phyloP scores from a whole-genome alignment of 2,888 invertebrate species.

The Cantharis rustica region DNA sequence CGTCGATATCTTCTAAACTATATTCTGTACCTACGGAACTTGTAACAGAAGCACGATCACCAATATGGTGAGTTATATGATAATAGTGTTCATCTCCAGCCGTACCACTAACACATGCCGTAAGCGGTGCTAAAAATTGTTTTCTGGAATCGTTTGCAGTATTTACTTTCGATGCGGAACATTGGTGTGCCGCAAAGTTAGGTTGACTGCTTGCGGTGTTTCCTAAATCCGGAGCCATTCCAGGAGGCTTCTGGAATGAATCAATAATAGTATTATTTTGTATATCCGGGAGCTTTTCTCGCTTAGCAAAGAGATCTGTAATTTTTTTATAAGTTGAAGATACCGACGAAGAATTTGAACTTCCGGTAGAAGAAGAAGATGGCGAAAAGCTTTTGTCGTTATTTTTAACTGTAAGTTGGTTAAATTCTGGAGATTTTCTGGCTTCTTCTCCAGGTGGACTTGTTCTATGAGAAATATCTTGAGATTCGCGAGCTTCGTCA shows the following conservation, averaged over 20 bases:
- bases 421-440: slow-evolving; percentile 48
- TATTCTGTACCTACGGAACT: slow-evolving; percentile 71
- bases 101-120: slow-evolving; percentile 69
- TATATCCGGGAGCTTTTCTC: slow-evolving; percentile 45
- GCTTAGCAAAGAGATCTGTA: slow-evolving; percentile 63
- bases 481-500: slow-evolving; percentile 59
- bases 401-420: slow-evolving; percentile 35
- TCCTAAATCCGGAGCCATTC: slow-evolving; percentile 61
- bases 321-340: slow-evolving; percentile 69
- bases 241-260: slow-evolving; percentile 33
- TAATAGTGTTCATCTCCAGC: slow-evolving; percentile 66
- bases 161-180: slow-evolving; percentile 54
- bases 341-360: slow-evolving; percentile 63
- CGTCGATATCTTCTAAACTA: slow-evolving; percentile 68
- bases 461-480: slow-evolving; percentile 56
- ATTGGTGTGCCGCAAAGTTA: slow-evolving; percentile 45
- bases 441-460: slow-evolving; percentile 73
- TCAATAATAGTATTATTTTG: slow-evolving; percentile 42
- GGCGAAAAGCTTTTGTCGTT: slow-evolving; percentile 66
- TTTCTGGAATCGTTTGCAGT: slow-evolving; percentile 66
- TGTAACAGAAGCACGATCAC: slow-evolving; percentile 65
- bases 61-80: slow-evolving; percentile 56
- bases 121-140: slow-evolving; percentile 80
- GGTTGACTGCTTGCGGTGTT: slow-evolving; percentile 56
- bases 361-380: slow-evolving; percentile 61